These are phyloP conservation scores for Phaethornis superciliosus DNA, from an alignment of 2,113 vertebrate species.

Conservation along the genomic window DNA sequence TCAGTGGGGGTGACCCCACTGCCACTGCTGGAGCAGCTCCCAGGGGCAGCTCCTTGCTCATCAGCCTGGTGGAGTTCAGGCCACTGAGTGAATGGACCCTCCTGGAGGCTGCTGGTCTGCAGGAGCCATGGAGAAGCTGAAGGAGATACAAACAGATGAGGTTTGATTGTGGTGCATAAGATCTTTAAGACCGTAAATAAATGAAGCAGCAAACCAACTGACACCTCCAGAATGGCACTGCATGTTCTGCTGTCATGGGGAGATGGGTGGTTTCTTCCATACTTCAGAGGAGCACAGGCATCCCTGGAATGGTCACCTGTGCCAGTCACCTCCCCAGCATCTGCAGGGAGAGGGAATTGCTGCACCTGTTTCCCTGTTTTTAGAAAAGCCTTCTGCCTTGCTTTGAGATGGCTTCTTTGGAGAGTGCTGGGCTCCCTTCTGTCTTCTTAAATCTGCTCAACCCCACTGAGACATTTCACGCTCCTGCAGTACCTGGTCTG, in stretches of 20 bases:
- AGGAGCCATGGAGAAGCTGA: background rate
- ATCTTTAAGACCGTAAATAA: background rate
- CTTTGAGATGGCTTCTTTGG: background rate
- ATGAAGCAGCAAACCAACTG: background rate
- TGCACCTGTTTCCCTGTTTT: rapidly evolving
- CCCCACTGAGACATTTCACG: rapidly evolving
- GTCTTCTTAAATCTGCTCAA: background rate
- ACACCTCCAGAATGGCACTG: rapidly evolving
- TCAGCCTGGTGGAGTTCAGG: background rate
- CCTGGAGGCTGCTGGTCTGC: background rate
- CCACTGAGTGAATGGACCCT: rapidly evolving
- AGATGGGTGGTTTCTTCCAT: background rate
- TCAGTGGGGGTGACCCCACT: rapidly evolving
- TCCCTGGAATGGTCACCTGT: background rate
- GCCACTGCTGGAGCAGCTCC: background rate
- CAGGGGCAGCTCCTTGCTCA: rapidly evolving
- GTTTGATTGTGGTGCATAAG: background rate
- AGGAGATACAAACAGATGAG: background rate
- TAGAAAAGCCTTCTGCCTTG: background rate
- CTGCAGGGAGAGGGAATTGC: background rate
- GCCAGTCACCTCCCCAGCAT: rapidly evolving
- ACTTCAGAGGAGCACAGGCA: background rate
- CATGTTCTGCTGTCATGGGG: background rate
- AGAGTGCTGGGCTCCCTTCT: background rate
- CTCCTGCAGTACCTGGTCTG: rapidly evolving